Percentiles rank a stretch among this genome's conserved stretches.
phyloP scores from a whole-genome alignment of 1,140 invertebrate genomes.

The Zaprionus taronus region DNA sequence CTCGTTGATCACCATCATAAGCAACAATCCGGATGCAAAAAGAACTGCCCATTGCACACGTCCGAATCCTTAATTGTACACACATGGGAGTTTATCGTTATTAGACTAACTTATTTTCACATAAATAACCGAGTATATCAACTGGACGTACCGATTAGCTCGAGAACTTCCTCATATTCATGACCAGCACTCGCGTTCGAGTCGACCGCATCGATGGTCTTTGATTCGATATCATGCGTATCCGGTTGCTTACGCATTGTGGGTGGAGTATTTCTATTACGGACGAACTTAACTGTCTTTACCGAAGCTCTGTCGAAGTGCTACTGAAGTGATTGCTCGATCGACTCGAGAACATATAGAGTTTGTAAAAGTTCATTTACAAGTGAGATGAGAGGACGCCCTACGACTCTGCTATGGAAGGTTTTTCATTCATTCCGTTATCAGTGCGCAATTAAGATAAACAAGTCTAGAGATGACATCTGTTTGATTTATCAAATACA shows the following conservation, averaged over 20 bases:
- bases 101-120: background rate
- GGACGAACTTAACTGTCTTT: conserved; percentile 29
- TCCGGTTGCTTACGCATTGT: conserved; percentile 32
- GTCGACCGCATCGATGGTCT: background rate
- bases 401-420: conserved; percentile 22
- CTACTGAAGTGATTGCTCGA: conserved; percentile 43
- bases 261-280: conserved; percentile 9
- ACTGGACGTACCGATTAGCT: conserved; percentile 56
- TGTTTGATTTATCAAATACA: conserved; percentile 65
- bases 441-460: conserved; percentile 72
- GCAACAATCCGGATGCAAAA: conserved; percentile 63
- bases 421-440: conserved; percentile 35
- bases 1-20: conserved; percentile 82
- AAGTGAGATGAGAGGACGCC: conserved; percentile 37
- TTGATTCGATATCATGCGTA: conserved; percentile 46
- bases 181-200: conserved; percentile 37
- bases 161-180: conserved; percentile 66
- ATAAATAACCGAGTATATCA: background rate
- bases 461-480: conserved; percentile 53
- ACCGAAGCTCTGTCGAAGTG: conserved; percentile 50
- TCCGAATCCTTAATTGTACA: conserved; percentile 59
- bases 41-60: conserved; percentile 68
- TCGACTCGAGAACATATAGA: conserved; percentile 39
- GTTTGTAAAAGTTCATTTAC: conserved; percentile 34
- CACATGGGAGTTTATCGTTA: background rate